Conservation (phyloP, 92 coral and sea anemone species). For the Parazoanthus swiftii region DNA sequence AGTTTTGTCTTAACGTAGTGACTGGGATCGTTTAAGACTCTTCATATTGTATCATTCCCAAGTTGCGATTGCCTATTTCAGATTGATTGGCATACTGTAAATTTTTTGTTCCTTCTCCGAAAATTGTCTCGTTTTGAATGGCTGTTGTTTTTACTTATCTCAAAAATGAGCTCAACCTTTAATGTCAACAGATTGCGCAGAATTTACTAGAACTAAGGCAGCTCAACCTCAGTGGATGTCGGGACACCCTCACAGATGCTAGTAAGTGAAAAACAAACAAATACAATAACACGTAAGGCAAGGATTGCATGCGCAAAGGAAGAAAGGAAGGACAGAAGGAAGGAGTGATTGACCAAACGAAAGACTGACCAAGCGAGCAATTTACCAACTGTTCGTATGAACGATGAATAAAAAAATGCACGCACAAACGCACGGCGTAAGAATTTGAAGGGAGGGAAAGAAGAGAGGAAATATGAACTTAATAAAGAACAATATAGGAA, state of each 20-base stretch:
- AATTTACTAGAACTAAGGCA: slow-evolving; percentile 72
- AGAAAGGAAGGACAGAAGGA: not conserved
- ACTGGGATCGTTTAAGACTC: not conserved
- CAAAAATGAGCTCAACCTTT: not conserved
- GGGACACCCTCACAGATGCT: slow-evolving; percentile 85
- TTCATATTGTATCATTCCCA: not conserved
- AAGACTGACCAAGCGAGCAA: not conserved
- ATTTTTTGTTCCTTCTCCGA: not conserved
- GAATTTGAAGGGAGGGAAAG: not conserved
- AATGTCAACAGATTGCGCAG: slow-evolving; percentile 57
- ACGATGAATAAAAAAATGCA: not conserved
- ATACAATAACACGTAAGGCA: not conserved
- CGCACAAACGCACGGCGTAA: not conserved
- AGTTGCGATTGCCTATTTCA: too few relatives aligned
- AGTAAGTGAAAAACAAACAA: slow-evolving; percentile 51
- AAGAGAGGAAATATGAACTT: not conserved
- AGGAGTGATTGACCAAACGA: not conserved
- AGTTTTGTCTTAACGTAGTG: not conserved
- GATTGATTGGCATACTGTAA: too few relatives aligned
- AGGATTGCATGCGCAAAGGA: too few relatives aligned
- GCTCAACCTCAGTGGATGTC: slow-evolving; percentile 92
- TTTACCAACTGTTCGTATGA: not conserved
- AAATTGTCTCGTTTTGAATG: not conserved
- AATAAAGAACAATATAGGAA: not conserved
- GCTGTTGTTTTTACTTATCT: not conserved